Conservation (phyloP, 1,140 invertebrate genomes). For the Lordiphosa stackelbergi region DNA sequence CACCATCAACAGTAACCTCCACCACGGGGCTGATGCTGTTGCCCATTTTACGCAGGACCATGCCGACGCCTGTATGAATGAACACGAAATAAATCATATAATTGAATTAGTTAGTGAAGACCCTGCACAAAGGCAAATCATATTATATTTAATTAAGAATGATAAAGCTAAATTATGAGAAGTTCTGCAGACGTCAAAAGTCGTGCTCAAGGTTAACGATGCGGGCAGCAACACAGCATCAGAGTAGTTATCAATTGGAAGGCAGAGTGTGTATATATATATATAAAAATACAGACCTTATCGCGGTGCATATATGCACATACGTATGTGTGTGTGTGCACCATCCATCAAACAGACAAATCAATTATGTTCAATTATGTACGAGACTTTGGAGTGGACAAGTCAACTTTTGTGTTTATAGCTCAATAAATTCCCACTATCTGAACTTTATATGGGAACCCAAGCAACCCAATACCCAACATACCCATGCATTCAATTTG, state of each 20-base stretch:
- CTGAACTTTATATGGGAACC: slow-evolving; percentile 28
- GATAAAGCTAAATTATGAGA: slow-evolving; percentile 59
- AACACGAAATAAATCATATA: slow-evolving; percentile 38
- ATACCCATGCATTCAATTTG: slow-evolving; percentile 20
- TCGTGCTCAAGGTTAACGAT: slow-evolving; percentile 64
- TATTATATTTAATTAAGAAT: slow-evolving; percentile 73
- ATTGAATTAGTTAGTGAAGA: slow-evolving; percentile 63
- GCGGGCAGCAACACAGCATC: slow-evolving; percentile 27
- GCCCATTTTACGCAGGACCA: slow-evolving; percentile 87
- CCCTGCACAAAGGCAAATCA: slow-evolving; percentile 67
- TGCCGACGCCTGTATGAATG: slow-evolving; percentile 83
- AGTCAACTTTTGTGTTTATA: slow-evolving; percentile 28
- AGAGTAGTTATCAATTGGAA: slow-evolving; percentile 55
- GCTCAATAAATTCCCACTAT: slow-evolving; percentile 47
- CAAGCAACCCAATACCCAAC: slow-evolving; percentile 17
- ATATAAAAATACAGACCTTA: slow-evolving; percentile 36
- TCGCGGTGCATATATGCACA: slow-evolving; percentile 25
- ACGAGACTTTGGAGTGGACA: slow-evolving; percentile 17
- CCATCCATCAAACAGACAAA: slow-evolving; percentile 42
- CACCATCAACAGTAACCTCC: slow-evolving; percentile 83
- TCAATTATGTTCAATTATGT: slow-evolving; percentile 72
- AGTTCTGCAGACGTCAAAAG: slow-evolving; percentile 36
- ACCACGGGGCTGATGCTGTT: slow-evolving; percentile 85
- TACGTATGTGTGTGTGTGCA: slow-evolving; percentile 9
- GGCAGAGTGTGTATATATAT: slow-evolving; percentile 33